These are phyloP conservation scores for Arge pagana DNA, from an alignment of 2,888 invertebrate genomes.

Conservation along the genomic window DNA sequence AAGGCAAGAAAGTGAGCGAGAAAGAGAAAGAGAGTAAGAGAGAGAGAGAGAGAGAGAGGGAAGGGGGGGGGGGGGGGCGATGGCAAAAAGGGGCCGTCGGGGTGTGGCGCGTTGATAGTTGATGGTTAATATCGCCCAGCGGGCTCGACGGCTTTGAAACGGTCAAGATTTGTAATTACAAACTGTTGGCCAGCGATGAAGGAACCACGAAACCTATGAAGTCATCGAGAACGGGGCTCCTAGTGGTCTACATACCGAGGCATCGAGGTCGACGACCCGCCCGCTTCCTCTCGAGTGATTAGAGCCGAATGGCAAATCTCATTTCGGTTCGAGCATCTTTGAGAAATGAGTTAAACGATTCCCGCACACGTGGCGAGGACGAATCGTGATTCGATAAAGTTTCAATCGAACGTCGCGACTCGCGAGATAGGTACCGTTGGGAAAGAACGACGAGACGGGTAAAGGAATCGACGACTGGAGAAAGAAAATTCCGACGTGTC, in stretches of 20 bases:
- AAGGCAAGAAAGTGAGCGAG: conserved; percentile 19
- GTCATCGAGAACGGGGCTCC: conserved; percentile 16
- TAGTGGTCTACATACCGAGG: conserved; percentile 25
- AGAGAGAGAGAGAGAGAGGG: conserved; percentile 12
- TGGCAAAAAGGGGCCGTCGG: no score
- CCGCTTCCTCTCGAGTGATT: conserved; percentile 16
- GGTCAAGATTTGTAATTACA: conserved; percentile 21
- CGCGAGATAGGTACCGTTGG: no score
- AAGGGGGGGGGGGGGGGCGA: conserved; percentile 18
- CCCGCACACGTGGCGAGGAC: background rate
- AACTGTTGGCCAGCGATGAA: conserved; percentile 21
- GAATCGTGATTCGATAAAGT: no score
- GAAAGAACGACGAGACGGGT: no score
- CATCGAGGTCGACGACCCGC: conserved; percentile 5
- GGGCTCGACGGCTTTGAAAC: conserved; percentile 25
- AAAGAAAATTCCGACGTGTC: no score
- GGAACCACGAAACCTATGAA: conserved; percentile 23
- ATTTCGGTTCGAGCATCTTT: conserved; percentile 3
- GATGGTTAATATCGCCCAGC: conserved; percentile 34
- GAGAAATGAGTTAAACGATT: no score
- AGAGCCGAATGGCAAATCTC: conserved; percentile 20
- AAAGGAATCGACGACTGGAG: no score
- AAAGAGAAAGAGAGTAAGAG: conserved; percentile 11
- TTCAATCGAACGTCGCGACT: no score
- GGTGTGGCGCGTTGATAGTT: conserved; percentile 22